Base-by-base conservation (phyloP, 2,888 invertebrate genomes). In the Cremastinae sp. region DNA sequence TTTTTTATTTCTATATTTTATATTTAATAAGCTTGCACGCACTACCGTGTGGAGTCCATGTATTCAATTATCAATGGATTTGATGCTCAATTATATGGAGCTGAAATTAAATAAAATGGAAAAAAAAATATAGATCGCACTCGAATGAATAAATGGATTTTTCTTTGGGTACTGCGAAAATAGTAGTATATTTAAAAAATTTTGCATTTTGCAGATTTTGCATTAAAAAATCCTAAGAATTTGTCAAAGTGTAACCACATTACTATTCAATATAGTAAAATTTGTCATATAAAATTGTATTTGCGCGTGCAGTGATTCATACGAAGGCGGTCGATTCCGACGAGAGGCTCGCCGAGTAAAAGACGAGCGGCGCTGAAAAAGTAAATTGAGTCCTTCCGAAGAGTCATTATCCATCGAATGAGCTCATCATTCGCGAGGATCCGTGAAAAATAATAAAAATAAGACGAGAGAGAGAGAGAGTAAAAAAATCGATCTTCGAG, bases 361-460 rank as follows among this genome's bases (percentile, higher is more conserved):
- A 58, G 9, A 36, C 45, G 38, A 12, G 64, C 54, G 53, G 43
- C 53, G 61, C 59, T 59, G 64, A 78, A 78, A 79, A 78, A 77
- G 59, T 75, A 76, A 76, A 78, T 80, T 70, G 74, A 71, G 76
- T 77, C 73, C 78, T 71, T 72, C 71, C 68, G 74, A 53, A 78
- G 59, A 78, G 78, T 79, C 75, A 79, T 80, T 78, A 78, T 73
- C 75, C 64, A 72, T 65, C 54, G 61, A 77, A 75, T 73, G 73
- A 74, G 75, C 66, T 72, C 49, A 41, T 54, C 58, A 58, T 64
- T 38, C 38, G 45, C n/a, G 62, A 34, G 49, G 36, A 22, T 47
- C 8, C 12, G 20, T 43, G 20, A 10, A 49, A 28, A 20, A 53
- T 53, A 53, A 20, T 22, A 53, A 53, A 53, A 51, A 54, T 45